A percentile compares a stretch with the other conserved stretches of the same genome.
Evolutionary conservation across 2,797 vertebrate species (phyloP).

Genomic region (Lemur catta): DNA sequence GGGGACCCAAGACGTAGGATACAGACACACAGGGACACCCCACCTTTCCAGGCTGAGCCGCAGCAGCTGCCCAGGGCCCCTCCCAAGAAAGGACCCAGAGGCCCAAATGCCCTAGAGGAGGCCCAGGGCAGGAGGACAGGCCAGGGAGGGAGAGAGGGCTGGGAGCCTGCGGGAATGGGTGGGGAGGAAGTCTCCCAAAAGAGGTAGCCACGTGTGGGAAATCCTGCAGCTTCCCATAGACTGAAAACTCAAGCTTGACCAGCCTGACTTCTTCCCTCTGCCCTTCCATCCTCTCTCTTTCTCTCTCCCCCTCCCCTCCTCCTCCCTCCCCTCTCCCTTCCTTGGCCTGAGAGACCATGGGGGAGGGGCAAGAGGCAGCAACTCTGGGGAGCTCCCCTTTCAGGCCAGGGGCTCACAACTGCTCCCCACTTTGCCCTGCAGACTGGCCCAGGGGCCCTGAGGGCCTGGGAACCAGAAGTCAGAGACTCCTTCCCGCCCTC

Average conservation of each 20-base stretch:
- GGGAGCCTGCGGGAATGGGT: accelerated
- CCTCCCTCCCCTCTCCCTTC: background rate
- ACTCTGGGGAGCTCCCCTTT: background rate
- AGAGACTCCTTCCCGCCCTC: background rate
- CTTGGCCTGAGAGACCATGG: background rate
- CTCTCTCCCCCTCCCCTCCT: no score
- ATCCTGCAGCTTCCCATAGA: background rate
- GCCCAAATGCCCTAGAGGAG: background rate
- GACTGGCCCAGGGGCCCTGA: background rate
- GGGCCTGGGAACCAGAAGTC: no score
- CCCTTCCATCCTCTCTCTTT: no score
- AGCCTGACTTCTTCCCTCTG: background rate
- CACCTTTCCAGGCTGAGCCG: background rate
- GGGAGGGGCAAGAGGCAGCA: no score
- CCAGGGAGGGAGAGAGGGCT: background rate
- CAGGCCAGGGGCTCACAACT: background rate
- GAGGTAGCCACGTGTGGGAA: background rate
- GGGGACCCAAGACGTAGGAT: background rate
- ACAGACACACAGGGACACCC: background rate
- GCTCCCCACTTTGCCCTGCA: background rate
- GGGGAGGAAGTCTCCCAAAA: background rate
- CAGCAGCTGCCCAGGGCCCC: background rate
- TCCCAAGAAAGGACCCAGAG: background rate
- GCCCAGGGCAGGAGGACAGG: background rate
- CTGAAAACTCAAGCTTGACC: background rate